Percentiles rank a stretch among this genome's conserved stretches.
Conservation (phyloP, 2,797 vertebrate species). For the Neopelma chrysocephalum region DNA sequence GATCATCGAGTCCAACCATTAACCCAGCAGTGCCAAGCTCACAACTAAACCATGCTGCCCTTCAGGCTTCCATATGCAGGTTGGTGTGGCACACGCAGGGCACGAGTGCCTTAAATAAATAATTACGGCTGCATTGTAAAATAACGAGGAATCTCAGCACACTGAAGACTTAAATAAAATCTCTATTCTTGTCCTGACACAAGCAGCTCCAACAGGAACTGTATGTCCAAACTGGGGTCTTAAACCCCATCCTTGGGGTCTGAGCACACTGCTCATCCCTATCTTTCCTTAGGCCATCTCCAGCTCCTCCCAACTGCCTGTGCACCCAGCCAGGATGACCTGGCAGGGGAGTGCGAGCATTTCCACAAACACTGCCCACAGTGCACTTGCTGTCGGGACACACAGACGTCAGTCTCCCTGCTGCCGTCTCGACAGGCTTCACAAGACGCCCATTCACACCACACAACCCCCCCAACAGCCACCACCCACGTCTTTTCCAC, state of each 20-base stretch:
- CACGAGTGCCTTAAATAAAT: background rate
- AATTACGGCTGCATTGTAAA: accelerated
- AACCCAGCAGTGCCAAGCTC: background rate
- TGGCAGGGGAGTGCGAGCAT: accelerated
- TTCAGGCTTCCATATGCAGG: background rate
- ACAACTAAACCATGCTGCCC: background rate
- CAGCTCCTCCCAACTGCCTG: background rate
- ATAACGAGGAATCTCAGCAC: background rate
- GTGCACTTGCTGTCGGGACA: background rate
- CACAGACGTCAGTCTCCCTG: background rate
- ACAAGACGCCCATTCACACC: conserved; percentile 29
- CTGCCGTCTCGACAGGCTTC: background rate
- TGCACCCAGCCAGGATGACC: accelerated
- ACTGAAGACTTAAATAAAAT: background rate
- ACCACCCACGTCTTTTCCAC: background rate
- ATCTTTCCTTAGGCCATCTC: background rate
- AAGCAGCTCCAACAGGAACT: background rate
- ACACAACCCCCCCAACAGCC: background rate
- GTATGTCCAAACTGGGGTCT: accelerated
- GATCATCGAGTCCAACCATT: background rate
- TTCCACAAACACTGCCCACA: background rate
- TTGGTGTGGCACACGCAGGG: accelerated
- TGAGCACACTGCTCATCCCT: accelerated
- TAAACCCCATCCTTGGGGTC: background rate
- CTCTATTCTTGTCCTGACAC: background rate